Conservation (phyloP, 2,888 invertebrate genomes). For the Seladonia tumulorum region DNA sequence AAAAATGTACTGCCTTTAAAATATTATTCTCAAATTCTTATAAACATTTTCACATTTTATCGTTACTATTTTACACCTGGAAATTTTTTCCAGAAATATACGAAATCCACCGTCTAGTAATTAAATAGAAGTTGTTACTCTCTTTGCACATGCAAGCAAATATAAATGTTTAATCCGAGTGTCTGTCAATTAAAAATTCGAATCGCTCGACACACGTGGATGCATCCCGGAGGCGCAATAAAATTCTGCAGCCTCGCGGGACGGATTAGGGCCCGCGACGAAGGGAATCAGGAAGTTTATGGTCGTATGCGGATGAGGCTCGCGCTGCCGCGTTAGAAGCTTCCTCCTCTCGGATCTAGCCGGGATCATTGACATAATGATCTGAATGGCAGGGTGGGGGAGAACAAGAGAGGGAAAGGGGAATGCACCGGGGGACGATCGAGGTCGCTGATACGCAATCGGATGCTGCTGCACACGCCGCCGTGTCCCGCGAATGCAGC, state of each 20-base stretch:
- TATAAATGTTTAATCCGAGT: background rate
- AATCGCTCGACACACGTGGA: background rate
- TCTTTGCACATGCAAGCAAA: background rate
- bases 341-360: slow-evolving; percentile 58
- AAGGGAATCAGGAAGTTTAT: slow-evolving; percentile 59
- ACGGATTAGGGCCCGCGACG: slow-evolving; percentile 30
- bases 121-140: background rate
- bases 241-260: background rate
- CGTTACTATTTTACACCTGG: too few relatives aligned
- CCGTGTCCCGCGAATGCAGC: slow-evolving; percentile 42
- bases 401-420: slow-evolving; percentile 50
- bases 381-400: slow-evolving; percentile 59
- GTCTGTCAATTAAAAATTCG: background rate
- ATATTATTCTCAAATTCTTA: too few relatives aligned
- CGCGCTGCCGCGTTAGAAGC: slow-evolving; percentile 36
- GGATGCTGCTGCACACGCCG: slow-evolving; percentile 52
- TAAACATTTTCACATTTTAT: too few relatives aligned
- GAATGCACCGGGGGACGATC: slow-evolving; percentile 61
- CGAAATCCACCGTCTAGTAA: background rate
- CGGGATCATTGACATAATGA: slow-evolving; percentile 74
- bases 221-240: background rate
- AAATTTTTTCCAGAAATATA: too few relatives aligned
- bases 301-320: slow-evolving; percentile 55
- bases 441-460: slow-evolving; percentile 73
- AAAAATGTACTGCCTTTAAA: too few relatives aligned